Conservation (phyloP, 2,113 vertebrate genomes). For the Paradoxurus hermaphroditus region DNA sequence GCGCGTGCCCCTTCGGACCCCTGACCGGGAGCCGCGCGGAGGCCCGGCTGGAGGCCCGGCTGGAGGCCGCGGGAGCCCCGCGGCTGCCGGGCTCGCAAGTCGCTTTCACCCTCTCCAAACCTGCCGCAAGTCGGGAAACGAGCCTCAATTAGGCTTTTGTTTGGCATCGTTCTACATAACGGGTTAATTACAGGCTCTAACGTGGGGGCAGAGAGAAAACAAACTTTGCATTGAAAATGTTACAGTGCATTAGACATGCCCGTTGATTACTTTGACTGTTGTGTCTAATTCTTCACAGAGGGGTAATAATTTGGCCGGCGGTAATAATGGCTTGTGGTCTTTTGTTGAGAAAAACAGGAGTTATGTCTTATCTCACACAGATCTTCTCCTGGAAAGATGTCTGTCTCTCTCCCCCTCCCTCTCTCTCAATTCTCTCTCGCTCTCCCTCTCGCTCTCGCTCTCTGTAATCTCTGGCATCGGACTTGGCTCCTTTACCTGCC, state of each 20-base stretch:
- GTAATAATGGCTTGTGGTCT: slow-evolving; percentile 70
- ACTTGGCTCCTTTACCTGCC: slow-evolving; percentile 1
- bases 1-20: slow-evolving; percentile 49
- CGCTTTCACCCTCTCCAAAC: slow-evolving; percentile 14
- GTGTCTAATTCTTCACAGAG: slow-evolving; percentile 77
- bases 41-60: neutral
- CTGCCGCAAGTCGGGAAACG: neutral
- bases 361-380: slow-evolving; percentile 48
- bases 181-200: slow-evolving; percentile 74
- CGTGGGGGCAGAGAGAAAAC: slow-evolving; percentile 69
- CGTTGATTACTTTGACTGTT: slow-evolving; percentile 76
- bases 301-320: slow-evolving; percentile 70
- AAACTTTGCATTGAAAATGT: slow-evolving; percentile 77
- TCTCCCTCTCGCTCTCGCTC: neutral
- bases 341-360: slow-evolving; percentile 62
- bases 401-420: fast-evolving
- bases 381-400: slow-evolving; percentile 21
- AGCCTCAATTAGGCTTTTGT: slow-evolving; percentile 76
- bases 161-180: slow-evolving; percentile 69
- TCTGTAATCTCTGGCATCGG: neutral
- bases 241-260: slow-evolving; percentile 69
- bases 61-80: neutral
- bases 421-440: neutral
- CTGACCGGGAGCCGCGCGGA: slow-evolving; percentile 52
- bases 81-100: neutral